phyloP scores from a whole-genome alignment of 2,888 invertebrate species.

The Orchesellides sinensis region DNA sequence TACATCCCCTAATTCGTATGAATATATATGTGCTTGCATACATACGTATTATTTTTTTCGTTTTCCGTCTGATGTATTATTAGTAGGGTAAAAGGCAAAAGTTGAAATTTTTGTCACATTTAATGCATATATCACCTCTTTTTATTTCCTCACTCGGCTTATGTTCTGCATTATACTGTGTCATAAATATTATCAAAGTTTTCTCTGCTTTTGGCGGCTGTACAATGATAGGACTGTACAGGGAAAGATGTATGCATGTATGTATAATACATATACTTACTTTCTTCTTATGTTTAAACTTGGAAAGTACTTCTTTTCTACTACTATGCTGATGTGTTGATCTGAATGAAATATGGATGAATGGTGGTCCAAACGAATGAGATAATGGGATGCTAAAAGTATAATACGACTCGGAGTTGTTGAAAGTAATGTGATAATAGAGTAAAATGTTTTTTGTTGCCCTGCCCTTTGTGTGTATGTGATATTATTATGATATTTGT shows the following conservation, averaged over 20 bases:
- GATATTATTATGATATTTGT: conserved; percentile 12
- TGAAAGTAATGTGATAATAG: conserved; percentile 65
- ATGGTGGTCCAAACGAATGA: conserved; percentile 58
- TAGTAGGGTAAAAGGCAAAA: conserved; percentile 34
- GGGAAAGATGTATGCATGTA: not conserved
- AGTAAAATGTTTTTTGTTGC: conserved; percentile 62
- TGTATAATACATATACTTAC: not conserved
- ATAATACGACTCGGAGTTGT: conserved; percentile 44
- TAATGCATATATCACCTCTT: conserved; percentile 64
- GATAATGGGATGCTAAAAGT: conserved; percentile 65
- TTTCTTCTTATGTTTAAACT: not conserved
- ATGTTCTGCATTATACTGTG: conserved; percentile 39
- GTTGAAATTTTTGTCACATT: conserved; percentile 67
- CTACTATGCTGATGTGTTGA: conserved; percentile 50
- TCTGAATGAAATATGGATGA: conserved; percentile 66
- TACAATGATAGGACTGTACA: not conserved
- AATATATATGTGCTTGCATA: no score
- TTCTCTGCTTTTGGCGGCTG: conserved; percentile 25
- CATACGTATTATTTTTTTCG: not conserved
- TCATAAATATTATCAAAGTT: conserved; percentile 18
- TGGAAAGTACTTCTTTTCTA: conserved; percentile 28
- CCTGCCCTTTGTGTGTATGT: conserved; percentile 49
- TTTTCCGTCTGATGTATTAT: not conserved
- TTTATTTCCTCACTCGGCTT: conserved; percentile 44
- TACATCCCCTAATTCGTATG: not conserved